Evolutionary conservation across 1,140 invertebrate genomes (phyloP).

Genomic region (Amyelois transitella): DNA sequence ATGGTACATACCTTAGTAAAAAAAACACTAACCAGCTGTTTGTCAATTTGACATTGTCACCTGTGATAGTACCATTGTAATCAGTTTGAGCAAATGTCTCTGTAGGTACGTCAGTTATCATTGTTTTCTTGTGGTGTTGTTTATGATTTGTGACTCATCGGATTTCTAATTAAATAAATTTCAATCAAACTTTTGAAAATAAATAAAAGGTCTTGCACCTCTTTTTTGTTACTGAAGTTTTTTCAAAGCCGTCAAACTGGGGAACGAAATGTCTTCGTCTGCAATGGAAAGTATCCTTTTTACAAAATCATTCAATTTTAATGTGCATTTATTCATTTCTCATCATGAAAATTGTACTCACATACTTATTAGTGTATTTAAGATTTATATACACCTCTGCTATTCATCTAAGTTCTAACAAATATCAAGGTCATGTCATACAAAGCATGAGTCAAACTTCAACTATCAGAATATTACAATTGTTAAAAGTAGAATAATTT

Average conservation of each 20-base stretch:
- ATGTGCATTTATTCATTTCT: not conserved
- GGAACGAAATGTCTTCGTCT: constrained; percentile 89
- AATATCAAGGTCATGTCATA: not conserved
- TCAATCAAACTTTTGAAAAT: not conserved
- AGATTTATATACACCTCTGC: not conserved
- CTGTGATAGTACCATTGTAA: too few species aligned
- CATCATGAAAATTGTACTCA: not conserved
- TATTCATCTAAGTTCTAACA: not conserved
- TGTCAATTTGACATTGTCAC: too few species aligned
- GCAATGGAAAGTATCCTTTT: constrained; percentile 93
- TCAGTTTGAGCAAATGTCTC: too few species aligned
- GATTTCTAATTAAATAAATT: not conserved
- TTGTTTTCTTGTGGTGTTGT: not conserved
- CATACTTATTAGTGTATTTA: too few species aligned
- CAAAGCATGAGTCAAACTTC: too few species aligned
- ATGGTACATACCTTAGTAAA: too few species aligned
- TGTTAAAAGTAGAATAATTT: too few species aligned
- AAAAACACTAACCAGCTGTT: too few species aligned
- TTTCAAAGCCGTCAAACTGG: constrained; percentile 77
- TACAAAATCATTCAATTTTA: constrained; percentile 3
- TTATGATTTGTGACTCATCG: not conserved
- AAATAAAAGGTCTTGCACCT: constrained; percentile 23
- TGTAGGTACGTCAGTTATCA: too few species aligned
- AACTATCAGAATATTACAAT: too few species aligned
- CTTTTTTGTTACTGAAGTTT: constrained; percentile 34